These are phyloP conservation scores for Lepisosteus oculatus DNA, from an alignment of 2,113 vertebrate species.

Conservation along the genomic window DNA sequence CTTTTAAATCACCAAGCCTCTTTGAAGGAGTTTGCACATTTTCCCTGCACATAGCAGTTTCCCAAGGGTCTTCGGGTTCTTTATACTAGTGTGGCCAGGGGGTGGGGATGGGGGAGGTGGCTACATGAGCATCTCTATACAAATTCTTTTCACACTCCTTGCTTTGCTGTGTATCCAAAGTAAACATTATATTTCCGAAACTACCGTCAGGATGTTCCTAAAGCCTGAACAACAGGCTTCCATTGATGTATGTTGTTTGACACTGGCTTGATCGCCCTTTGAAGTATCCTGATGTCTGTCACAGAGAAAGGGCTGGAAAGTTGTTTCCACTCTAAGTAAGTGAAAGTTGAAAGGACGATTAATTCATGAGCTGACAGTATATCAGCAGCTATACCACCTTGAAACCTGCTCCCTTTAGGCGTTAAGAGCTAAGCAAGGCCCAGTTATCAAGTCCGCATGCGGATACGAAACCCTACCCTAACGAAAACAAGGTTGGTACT, in stretches of 20 bases:
- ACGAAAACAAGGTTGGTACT: no score
- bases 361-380: not conserved
- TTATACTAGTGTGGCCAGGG: not conserved
- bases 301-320: not conserved
- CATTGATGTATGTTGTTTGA: not conserved
- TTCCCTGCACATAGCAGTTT: not conserved
- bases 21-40: slow-evolving; percentile 5
- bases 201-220: not conserved
- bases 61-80: not conserved
- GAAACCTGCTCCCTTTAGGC: no score
- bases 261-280: not conserved
- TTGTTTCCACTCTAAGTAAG: not conserved
- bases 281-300: not conserved
- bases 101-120: not conserved
- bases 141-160: not conserved
- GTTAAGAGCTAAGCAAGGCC: no score
- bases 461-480: no score
- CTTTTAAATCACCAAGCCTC: slow-evolving; percentile 12
- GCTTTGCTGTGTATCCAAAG: not conserved
- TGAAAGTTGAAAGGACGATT: not conserved
- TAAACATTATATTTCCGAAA: not conserved
- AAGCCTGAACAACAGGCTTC: not conserved
- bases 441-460: no score
- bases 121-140: not conserved
- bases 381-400: no score